Evolutionary conservation across 2,888 invertebrate genomes (phyloP).

Genomic region (Dasypogon diadema): DNA sequence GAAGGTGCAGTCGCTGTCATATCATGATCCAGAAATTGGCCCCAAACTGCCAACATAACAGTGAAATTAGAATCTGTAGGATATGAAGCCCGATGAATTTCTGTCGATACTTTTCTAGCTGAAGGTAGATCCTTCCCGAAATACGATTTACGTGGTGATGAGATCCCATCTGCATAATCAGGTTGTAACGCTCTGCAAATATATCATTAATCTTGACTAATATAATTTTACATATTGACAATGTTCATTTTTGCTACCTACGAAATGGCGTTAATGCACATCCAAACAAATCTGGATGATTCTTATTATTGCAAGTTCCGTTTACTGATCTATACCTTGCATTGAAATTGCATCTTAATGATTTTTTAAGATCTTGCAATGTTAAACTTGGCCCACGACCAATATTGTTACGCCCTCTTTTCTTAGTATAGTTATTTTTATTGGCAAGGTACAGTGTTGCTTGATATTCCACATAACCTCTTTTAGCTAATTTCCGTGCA

Average conservation of each 20-base stretch:
- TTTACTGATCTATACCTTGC: slow-evolving; percentile 76
- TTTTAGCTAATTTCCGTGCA: slow-evolving; percentile 74
- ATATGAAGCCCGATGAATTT: slow-evolving; percentile 80
- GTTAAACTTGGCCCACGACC: slow-evolving; percentile 65
- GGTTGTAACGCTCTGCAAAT: slow-evolving; percentile 73
- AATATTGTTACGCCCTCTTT: slow-evolving; percentile 63
- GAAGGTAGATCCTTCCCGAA: slow-evolving; percentile 74
- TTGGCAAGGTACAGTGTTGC: slow-evolving; percentile 75
- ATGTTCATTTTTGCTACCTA: slow-evolving; percentile 64
- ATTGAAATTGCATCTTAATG: slow-evolving; percentile 67
- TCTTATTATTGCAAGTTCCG: slow-evolving; percentile 82
- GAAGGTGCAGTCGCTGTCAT: slow-evolving; percentile 86
- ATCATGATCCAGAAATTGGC: slow-evolving; percentile 90
- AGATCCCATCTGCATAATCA: slow-evolving; percentile 81
- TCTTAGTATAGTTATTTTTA: slow-evolving; percentile 69
- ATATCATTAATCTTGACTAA: too few relatives aligned
- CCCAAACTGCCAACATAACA: slow-evolving; percentile 89
- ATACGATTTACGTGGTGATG: slow-evolving; percentile 74
- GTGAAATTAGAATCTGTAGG: slow-evolving; percentile 81
- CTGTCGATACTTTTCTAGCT: slow-evolving; percentile 80
- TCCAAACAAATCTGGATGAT: slow-evolving; percentile 76
- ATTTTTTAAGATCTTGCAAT: slow-evolving; percentile 61
- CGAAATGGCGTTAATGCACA: slow-evolving; percentile 81
- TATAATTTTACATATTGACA: neutral
- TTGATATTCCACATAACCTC: slow-evolving; percentile 77